Conservation (phyloP, 2,888 invertebrate species). For the Cremastinae sp. region DNA sequence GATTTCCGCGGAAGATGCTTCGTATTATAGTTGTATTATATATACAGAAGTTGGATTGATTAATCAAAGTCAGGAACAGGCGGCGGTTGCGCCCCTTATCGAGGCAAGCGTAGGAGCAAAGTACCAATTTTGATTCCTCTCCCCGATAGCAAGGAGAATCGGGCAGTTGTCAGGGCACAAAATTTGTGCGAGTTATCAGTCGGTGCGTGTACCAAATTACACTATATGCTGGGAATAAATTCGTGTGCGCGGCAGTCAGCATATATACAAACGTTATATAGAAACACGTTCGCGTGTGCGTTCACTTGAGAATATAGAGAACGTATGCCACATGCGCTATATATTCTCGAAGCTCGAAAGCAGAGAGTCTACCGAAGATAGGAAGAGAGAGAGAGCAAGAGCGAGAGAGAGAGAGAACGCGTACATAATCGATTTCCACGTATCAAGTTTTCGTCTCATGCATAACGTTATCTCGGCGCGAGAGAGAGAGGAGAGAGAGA, state of each 20-base stretch:
- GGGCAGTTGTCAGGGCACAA: slow-evolving; percentile 1
- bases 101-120: background rate
- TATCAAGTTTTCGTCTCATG: slow-evolving; percentile 57
- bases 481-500: slow-evolving; percentile 8
- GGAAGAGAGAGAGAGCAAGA: slow-evolving; percentile 11
- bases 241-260: too few relatives aligned
- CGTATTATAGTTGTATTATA: too few relatives aligned
- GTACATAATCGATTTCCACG: slow-evolving; percentile 41
- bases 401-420: slow-evolving; percentile 11
- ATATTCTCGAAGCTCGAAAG: slow-evolving; percentile 6
- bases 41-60: background rate
- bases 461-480: slow-evolving; percentile 34
- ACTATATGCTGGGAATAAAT: too few relatives aligned
- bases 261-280: too few relatives aligned
- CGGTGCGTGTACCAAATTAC: slow-evolving; percentile 12
- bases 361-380: slow-evolving; percentile 9
- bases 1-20: too few relatives aligned
- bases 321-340: too few relatives aligned
- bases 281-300: too few relatives aligned
- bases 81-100: slow-evolving; percentile 10
- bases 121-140: slow-evolving; percentile 19
- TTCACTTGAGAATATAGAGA: background rate
- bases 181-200: slow-evolving; percentile 32
- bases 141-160: background rate
- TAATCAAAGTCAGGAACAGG: slow-evolving; percentile 6